phyloP scores from a whole-genome alignment of 2,113 vertebrate genomes.

The Haplochromis vanheusdeni region DNA sequence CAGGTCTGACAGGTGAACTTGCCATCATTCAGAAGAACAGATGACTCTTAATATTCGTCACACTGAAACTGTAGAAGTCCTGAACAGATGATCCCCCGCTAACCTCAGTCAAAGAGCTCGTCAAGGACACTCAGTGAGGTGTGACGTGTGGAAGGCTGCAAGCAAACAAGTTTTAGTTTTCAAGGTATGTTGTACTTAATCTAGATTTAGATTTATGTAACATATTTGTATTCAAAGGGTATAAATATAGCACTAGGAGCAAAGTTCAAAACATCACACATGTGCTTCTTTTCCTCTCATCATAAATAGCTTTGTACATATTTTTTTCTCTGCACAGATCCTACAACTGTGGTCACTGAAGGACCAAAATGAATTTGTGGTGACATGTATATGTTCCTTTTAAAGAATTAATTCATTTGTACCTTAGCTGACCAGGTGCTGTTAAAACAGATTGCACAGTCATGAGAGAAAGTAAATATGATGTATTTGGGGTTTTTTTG shows the following conservation, averaged over 20 bases:
- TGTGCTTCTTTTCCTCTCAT: neutral
- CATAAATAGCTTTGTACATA: neutral
- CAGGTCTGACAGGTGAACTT: neutral
- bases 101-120: slow-evolving; percentile 69
- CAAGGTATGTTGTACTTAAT: neutral
- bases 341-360: neutral
- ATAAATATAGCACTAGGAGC: neutral
- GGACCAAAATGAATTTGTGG: neutral
- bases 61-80: neutral
- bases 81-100: neutral
- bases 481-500: fast-evolving
- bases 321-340: neutral
- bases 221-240: neutral
- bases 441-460: neutral
- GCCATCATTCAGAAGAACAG: neutral
- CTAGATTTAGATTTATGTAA: neutral
- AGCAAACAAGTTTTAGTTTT: neutral
- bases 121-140: slow-evolving; percentile 55
- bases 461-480: neutral
- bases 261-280: neutral
- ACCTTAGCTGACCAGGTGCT: neutral
- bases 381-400: neutral
- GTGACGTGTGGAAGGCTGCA: slow-evolving; percentile 61
- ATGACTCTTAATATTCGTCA: neutral
- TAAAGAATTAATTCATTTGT: neutral